phyloP scores from a whole-genome alignment of 2,113 vertebrate genomes.

The Pogona vitticeps region DNA sequence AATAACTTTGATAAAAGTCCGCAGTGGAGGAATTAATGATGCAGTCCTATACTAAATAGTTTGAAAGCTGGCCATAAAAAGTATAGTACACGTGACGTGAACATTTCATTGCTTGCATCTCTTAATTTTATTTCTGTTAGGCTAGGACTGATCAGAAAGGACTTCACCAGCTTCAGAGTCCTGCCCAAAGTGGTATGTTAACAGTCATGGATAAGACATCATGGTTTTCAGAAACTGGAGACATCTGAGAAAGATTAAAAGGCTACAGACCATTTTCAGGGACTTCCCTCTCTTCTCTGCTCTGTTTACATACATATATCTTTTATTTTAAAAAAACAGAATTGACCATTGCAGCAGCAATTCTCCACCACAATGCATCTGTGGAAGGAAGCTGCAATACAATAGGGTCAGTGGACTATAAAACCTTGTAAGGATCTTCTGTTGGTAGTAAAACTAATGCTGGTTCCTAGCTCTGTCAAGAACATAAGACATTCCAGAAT shows the following conservation, averaged over 20 bases:
- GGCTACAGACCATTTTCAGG: not conserved
- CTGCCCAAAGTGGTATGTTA: too few species aligned
- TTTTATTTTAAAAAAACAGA: too few species aligned
- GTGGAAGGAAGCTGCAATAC: not conserved
- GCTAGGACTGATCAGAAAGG: not conserved
- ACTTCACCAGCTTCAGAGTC: not conserved
- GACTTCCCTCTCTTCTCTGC: not conserved
- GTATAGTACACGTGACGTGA: not conserved
- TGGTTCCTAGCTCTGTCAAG: not conserved
- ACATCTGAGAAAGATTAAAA: not conserved
- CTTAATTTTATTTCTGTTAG: not conserved
- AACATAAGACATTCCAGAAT: not conserved
- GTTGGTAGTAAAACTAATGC: not conserved
- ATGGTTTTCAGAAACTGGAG: too few species aligned
- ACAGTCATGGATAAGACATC: too few species aligned
- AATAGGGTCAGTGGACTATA: conserved; percentile 5
- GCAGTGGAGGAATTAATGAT: not conserved
- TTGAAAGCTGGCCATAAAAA: not conserved
- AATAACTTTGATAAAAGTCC: not conserved
- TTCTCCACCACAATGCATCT: not conserved
- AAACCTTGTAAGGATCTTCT: conserved; percentile 36
- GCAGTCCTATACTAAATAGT: not conserved
- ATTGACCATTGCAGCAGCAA: not conserved
- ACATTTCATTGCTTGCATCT: not conserved
- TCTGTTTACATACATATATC: too few species aligned